Evolutionary conservation across 2,888 invertebrate species (phyloP).

Genomic region (Phoenoteleia sp.): DNA sequence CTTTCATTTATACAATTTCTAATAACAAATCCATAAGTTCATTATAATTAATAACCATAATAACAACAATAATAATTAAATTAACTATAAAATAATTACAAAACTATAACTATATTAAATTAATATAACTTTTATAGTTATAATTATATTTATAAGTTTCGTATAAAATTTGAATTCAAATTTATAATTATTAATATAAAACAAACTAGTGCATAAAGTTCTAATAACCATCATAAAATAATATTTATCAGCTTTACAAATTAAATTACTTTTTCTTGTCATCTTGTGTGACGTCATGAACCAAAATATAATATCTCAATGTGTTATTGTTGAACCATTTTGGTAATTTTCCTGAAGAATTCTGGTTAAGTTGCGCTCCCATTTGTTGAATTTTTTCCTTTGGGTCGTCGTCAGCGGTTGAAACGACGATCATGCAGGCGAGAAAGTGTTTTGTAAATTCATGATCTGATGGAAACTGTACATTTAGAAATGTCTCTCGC

Average conservation of each 20-base stretch:
- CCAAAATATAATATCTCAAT: slow-evolving; percentile 95
- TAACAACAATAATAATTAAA: too few species aligned
- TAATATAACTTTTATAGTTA: too few species aligned
- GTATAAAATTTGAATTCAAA: slow-evolving; percentile 1
- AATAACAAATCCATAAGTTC: too few species aligned
- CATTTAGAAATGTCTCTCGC: slow-evolving; percentile 96
- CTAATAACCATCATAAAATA: too few species aligned
- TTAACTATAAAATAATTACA: too few species aligned
- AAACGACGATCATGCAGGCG: slow-evolving; percentile 93
- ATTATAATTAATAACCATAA: too few species aligned
- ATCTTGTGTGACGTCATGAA: slow-evolving; percentile 94
- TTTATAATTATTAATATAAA: neutral
- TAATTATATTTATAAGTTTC: too few species aligned
- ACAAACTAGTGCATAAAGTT: too few species aligned
- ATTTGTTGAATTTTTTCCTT: slow-evolving; percentile 94
- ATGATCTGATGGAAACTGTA: slow-evolving; percentile 97
- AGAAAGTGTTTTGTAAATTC: slow-evolving; percentile 97
- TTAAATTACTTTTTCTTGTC: slow-evolving; percentile 91
- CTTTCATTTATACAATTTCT: too few species aligned
- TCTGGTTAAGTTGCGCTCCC: slow-evolving; percentile 93
- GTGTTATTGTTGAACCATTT: slow-evolving; percentile 94
- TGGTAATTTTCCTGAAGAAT: slow-evolving; percentile 93
- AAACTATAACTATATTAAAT: too few species aligned
- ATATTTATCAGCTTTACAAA: too few species aligned
- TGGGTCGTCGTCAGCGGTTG: slow-evolving; percentile 92